Evolutionary conservation across 2,888 invertebrate species (phyloP).

Genomic region (Clunio marinus): DNA sequence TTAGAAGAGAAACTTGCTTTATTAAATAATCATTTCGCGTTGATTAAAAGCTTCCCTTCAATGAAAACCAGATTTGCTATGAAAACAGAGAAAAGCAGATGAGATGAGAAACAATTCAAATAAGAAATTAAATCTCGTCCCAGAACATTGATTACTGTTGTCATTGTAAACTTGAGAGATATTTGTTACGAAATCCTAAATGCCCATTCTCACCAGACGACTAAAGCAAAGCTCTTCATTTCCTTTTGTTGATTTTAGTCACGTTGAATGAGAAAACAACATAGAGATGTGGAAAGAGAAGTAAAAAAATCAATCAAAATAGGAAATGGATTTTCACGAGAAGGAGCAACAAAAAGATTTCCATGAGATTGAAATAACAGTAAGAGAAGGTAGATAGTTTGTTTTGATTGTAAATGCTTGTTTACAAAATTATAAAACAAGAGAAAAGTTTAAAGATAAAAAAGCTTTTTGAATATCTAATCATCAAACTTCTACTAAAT

Average conservation of each 20-base stretch:
- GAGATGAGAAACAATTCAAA: slow-evolving; percentile 13
- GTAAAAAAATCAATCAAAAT: slow-evolving; percentile 27
- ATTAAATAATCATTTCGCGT: slow-evolving; percentile 3
- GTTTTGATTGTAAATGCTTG: slow-evolving; percentile 1
- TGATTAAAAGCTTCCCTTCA: neutral
- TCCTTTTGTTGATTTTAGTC: slow-evolving; percentile 28
- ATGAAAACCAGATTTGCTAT: no score
- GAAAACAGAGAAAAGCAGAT: neutral
- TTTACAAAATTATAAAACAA: no score
- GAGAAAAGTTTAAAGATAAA: no score
- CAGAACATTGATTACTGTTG: slow-evolving; percentile 22
- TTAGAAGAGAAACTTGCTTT: neutral
- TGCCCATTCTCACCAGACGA: neutral
- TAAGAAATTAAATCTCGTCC: slow-evolving; percentile 9
- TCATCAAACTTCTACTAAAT: no score
- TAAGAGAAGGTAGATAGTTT: neutral
- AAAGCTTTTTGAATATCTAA: no score
- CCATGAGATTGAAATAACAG: neutral
- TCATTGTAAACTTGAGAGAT: neutral
- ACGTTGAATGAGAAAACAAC: slow-evolving; percentile 2
- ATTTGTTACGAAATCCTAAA: no score
- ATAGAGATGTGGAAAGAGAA: neutral
- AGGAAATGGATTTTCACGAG: slow-evolving; percentile 11
- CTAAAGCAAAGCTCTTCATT: neutral
- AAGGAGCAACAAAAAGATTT: neutral